Evolutionary conservation across 2,888 invertebrate genomes (phyloP).

Genomic region (Apamea anceps): DNA sequence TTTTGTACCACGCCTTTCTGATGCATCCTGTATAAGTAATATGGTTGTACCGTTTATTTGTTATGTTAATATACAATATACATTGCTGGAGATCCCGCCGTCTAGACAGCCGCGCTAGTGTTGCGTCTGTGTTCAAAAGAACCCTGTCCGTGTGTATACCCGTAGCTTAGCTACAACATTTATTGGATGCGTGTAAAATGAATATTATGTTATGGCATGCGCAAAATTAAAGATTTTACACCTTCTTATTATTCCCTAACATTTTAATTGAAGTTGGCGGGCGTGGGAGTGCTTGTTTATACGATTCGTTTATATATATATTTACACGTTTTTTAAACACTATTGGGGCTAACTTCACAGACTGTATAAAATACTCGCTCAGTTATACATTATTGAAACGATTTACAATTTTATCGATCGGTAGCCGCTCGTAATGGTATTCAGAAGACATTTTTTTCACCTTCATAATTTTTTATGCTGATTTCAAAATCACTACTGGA

Average conservation of each 20-base stretch:
- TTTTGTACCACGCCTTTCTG: neutral
- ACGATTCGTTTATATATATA: slow-evolving; percentile 56
- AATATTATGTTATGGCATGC: slow-evolving; percentile 78
- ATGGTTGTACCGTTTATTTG: slow-evolving; percentile 43
- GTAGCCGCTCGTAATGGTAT: slow-evolving; percentile 79
- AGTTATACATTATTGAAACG: slow-evolving; percentile 75
- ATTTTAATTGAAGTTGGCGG: slow-evolving; percentile 71
- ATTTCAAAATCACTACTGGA: slow-evolving; percentile 73
- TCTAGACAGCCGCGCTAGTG: slow-evolving; percentile 66
- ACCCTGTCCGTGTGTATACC: slow-evolving; percentile 45
- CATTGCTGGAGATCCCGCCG: slow-evolving; percentile 60
- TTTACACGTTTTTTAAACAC: slow-evolving; percentile 60
- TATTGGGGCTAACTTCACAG: slow-evolving; percentile 44
- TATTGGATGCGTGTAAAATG: slow-evolving; percentile 78
- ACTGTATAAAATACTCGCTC: slow-evolving; percentile 62
- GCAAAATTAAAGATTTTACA: slow-evolving; percentile 85
- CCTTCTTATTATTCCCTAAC: slow-evolving; percentile 72
- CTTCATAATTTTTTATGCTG: slow-evolving; percentile 81
- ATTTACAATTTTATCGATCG: slow-evolving; percentile 88
- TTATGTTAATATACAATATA: slow-evolving; percentile 49
- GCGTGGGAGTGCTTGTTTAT: slow-evolving; percentile 64
- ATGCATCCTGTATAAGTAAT: slow-evolving; percentile 9
- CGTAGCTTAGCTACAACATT: slow-evolving; percentile 63
- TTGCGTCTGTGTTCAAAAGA: slow-evolving; percentile 60
- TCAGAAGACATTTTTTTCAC: slow-evolving; percentile 83